These are phyloP conservation scores for Xiphophorus maculatus DNA, from an alignment of 2,113 vertebrate species.

Conservation along the genomic window DNA sequence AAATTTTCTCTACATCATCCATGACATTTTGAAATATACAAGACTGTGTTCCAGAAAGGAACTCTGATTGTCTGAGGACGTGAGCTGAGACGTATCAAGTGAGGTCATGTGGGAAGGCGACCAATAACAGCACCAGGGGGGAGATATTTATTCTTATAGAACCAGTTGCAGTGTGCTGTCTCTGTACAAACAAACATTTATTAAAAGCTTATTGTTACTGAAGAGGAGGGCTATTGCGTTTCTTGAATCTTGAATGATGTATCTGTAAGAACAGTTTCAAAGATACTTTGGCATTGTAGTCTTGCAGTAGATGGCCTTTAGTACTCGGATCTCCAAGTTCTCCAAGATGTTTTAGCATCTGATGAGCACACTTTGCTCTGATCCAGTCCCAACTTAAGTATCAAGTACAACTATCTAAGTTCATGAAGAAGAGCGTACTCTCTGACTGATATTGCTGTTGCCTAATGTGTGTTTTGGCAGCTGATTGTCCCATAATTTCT, in stretches of 20 bases:
- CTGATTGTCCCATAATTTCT: conserved; percentile 64
- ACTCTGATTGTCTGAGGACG: conserved; percentile 56
- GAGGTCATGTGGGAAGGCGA: neutral
- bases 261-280: neutral
- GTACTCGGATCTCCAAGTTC: neutral
- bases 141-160: neutral
- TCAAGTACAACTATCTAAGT: conserved; percentile 5
- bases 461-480: conserved; percentile 55
- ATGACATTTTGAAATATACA: conserved; percentile 1
- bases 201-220: neutral
- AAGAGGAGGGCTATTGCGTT: neutral
- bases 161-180: neutral
- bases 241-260: neutral
- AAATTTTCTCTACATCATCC: neutral
- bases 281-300: neutral
- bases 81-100: conserved; percentile 5
- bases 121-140: conserved; percentile 1
- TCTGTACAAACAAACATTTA: neutral
- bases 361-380: neutral
- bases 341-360: too few species aligned
- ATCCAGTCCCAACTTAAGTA: too few species aligned
- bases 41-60: conserved; percentile 17
- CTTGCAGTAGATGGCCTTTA: neutral
- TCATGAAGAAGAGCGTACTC: conserved; percentile 7
- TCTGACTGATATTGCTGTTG: conserved; percentile 22